Evolutionary conservation across 2,888 invertebrate genomes (phyloP), one percentile per base, ranked within the genome.

Genomic region (Ornithoptera alexandrae): DNA sequence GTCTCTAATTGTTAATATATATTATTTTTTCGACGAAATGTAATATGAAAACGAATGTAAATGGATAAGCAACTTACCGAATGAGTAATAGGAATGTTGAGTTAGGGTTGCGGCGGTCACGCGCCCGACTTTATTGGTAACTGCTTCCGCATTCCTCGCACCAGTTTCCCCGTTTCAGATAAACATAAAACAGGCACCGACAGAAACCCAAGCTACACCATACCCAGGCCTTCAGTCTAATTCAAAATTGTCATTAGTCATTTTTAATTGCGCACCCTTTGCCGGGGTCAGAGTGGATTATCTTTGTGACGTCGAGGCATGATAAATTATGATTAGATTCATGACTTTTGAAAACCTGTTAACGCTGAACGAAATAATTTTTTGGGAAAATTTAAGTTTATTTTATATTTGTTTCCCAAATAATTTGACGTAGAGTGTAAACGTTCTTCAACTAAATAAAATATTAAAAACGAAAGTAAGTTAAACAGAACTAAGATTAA

Each of bases 101-200:
- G 75, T 72, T 74, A 71, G 72, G 70, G 59, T 69, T 76, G 76
- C 77, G 74, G 79, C 81, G 83, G 82, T 81, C 81, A 80, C 80
- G 79, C 82, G 80, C 78, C 79, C 80, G 82, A 81, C 79, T 84
- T 86, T 90, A 89, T 88, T 85, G 87, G 86, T 88, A 88, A 87
- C 84, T 83, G 79, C 84, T 90, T 88, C 88, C 88, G 89, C 88
- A 84, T 89, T 88, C 87, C 85, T 83, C 79, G 76, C 78, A 76
- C 78, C 75, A 77, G 74, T 76, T 78, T 76, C 79, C 82, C 86
- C 82, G 84, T 85, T 88, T 86, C 78, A 76, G 74, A 80, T 87
- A 82, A 82, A 78, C 82, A 84, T 85, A 82, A 81, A 78, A 65
- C 70, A 63, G 20, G 65, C 46, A 63, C 65, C 68, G 56, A 50